A percentile compares a stretch with the other conserved stretches of the same genome.
phyloP scores from a whole-genome alignment of 2,797 vertebrate species.

The Triplophysa yarkandensis region DNA sequence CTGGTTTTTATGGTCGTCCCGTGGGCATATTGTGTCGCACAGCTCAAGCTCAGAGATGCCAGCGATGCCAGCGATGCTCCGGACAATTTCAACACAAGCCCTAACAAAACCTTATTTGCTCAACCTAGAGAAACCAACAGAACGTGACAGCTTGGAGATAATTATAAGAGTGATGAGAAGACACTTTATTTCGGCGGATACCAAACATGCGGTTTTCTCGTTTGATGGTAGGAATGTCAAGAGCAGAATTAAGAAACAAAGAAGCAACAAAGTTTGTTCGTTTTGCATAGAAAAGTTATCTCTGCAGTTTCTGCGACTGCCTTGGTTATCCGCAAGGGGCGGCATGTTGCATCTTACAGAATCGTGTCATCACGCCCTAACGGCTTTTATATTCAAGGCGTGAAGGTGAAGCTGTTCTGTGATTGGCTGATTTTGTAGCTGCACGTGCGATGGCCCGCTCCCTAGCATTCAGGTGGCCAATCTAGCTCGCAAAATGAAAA shows the following conservation, averaged over 20 bases:
- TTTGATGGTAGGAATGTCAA: slow-evolving; percentile 47
- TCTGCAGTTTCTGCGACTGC: slow-evolving; percentile 8
- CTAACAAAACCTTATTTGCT: slow-evolving; percentile 27
- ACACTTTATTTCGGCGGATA: slow-evolving; percentile 53
- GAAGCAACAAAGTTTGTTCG: slow-evolving; percentile 52
- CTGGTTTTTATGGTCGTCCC: slow-evolving; percentile 51
- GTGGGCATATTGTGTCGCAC: slow-evolving; percentile 47
- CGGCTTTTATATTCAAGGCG: slow-evolving; percentile 37
- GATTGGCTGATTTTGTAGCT: slow-evolving; percentile 35
- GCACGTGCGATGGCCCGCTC: slow-evolving; percentile 29
- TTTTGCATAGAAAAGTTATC: slow-evolving; percentile 21
- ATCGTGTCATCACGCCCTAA: neutral
- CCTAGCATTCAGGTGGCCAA: neutral
- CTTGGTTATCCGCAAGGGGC: slow-evolving; percentile 37
- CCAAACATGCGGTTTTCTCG: slow-evolving; percentile 54
- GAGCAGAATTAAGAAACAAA: slow-evolving; percentile 54
- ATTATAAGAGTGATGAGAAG: slow-evolving; percentile 55
- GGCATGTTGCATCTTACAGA: slow-evolving; percentile 3
- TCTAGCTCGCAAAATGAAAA: slow-evolving; percentile 27
- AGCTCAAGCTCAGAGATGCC: slow-evolving; percentile 4
- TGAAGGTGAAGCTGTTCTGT: slow-evolving; percentile 33
- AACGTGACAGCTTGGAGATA: slow-evolving; percentile 53
- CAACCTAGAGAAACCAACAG: slow-evolving; percentile 39
- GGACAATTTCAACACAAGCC: slow-evolving; percentile 15
- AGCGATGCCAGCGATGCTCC: slow-evolving; percentile 1